Conservation (phyloP, 2,113 vertebrate genomes). For the Bungarus multicinctus region DNA sequence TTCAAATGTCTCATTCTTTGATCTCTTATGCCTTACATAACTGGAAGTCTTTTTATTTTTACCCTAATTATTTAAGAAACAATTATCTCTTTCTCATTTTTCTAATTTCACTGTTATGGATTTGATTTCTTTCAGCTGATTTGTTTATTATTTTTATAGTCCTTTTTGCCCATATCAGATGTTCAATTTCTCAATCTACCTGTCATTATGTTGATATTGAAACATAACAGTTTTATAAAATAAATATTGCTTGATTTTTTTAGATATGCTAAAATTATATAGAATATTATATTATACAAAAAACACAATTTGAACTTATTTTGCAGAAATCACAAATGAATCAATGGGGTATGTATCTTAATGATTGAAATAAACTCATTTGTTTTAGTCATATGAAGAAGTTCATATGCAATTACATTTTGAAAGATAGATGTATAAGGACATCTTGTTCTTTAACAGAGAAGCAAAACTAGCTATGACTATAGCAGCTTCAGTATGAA, state of each 20-base stretch:
- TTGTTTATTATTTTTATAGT: background rate
- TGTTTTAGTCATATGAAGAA: background rate
- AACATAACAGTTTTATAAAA: background rate
- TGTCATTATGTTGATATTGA: background rate
- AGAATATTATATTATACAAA: background rate
- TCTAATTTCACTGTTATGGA: background rate
- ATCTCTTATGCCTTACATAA: background rate
- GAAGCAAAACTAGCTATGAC: background rate
- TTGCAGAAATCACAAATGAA: background rate
- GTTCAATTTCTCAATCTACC: background rate
- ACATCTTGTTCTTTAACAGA: background rate
- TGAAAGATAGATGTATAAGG: background rate
- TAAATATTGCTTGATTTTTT: background rate
- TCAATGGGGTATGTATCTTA: background rate
- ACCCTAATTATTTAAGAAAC: background rate
- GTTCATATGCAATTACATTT: background rate
- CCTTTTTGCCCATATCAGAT: background rate
- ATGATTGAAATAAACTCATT: background rate
- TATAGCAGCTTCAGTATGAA: background rate
- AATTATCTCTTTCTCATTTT: background rate
- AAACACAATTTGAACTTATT: background rate
- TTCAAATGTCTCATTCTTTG: background rate
- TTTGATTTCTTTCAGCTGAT: background rate
- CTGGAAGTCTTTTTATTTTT: conserved; percentile 3
- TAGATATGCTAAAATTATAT: background rate